phyloP scores from a whole-genome alignment of 2,888 invertebrate species.

The Anagyrus pseudococci region DNA sequence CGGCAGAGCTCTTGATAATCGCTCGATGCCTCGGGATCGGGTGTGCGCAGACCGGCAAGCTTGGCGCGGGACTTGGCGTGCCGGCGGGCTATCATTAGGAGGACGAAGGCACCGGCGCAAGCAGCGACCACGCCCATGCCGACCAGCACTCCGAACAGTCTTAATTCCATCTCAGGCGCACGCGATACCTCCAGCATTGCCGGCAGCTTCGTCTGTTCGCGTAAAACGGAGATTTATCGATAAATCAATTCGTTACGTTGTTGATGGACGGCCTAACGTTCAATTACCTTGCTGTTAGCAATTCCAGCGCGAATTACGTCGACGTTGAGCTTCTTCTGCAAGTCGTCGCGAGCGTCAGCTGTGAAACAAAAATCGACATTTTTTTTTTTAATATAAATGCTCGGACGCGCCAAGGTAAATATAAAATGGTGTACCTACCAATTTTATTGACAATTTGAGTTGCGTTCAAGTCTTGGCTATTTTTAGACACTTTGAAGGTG shows the following conservation, averaged over 20 bases:
- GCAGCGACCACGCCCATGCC: constrained; percentile 72
- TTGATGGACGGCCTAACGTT: too few relatives aligned
- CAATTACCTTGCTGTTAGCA: constrained; percentile 77
- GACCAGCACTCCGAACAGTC: constrained; percentile 63
- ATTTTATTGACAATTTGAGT: constrained; percentile 72
- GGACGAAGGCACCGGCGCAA: constrained; percentile 70
- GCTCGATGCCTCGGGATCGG: constrained; percentile 86
- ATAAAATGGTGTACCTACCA: constrained; percentile 65
- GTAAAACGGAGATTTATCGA: too few relatives aligned
- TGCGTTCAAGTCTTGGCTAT: constrained; percentile 69
- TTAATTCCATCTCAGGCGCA: constrained; percentile 55
- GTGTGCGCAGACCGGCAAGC: constrained; percentile 75
- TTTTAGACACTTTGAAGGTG: constrained; percentile 76
- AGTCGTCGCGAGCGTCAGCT: constrained; percentile 71
- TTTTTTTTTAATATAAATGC: not conserved
- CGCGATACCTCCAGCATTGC: constrained; percentile 57
- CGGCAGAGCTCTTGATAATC: constrained; percentile 93
- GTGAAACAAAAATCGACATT: too few relatives aligned
- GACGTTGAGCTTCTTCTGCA: constrained; percentile 72
- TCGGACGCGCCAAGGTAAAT: not conserved
- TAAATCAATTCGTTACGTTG: too few relatives aligned
- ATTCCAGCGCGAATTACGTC: constrained; percentile 77
- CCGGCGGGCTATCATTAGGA: constrained; percentile 74
- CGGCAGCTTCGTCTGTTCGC: constrained; percentile 61
- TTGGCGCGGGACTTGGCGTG: constrained; percentile 82